phyloP scores from a whole-genome alignment of 1,140 invertebrate species.

The Neodiprion fabricii region DNA sequence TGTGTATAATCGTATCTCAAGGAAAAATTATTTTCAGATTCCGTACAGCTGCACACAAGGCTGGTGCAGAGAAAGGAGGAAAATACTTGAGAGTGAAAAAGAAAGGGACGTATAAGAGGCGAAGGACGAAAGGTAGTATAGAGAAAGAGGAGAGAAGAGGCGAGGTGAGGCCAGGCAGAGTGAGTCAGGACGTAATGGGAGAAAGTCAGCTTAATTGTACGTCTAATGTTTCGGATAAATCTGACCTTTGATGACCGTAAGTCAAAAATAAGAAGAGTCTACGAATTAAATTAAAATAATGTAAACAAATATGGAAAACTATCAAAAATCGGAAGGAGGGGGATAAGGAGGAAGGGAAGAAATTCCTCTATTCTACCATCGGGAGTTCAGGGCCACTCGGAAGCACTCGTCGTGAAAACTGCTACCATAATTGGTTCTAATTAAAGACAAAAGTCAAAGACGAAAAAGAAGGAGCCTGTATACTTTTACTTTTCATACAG shows the following conservation, averaged over 20 bases:
- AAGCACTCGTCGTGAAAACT: background rate
- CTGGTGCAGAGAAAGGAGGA: too few relatives aligned
- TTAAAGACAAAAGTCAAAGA: background rate
- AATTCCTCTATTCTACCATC: background rate
- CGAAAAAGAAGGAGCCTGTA: background rate
- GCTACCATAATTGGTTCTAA: background rate
- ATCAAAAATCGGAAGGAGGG: too few relatives aligned
- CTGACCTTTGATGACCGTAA: constrained; percentile 1
- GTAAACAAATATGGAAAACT: background rate
- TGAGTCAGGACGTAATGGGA: constrained; percentile 10
- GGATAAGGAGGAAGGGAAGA: too few relatives aligned
- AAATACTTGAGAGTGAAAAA: too few relatives aligned
- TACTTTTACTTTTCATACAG: background rate
- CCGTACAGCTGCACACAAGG: background rate
- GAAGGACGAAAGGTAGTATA: too few relatives aligned
- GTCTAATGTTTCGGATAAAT: background rate
- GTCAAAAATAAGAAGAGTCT: background rate
- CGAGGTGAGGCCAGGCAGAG: background rate
- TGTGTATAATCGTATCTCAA: background rate
- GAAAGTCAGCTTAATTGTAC: constrained; percentile 16
- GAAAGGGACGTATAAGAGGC: too few relatives aligned
- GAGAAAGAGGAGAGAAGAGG: background rate
- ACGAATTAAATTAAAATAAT: background rate
- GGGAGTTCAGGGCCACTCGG: background rate
- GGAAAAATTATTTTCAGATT: background rate